Evolutionary conservation across 1,140 invertebrate species (phyloP), one percentile per base, ranked within the genome.

Genomic region (Drosophila setifemur): DNA sequence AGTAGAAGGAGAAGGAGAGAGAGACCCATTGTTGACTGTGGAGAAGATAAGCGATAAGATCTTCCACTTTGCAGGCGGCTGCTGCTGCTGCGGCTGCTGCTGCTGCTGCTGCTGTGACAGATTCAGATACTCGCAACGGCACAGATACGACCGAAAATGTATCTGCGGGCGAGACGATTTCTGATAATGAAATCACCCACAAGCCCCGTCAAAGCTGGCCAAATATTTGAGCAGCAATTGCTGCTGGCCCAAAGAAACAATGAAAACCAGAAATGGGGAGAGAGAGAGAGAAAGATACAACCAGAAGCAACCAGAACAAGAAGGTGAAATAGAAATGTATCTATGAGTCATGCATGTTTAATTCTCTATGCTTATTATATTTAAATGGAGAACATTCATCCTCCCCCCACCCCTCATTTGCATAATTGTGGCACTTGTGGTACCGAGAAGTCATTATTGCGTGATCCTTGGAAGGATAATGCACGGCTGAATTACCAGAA

Each of bases 211-310:
- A 69, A 58, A 60, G 53, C 66, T 74, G 39, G 50, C 64, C 54
- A 81, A 81, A 81, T 75, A 79, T 75, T 81, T 74, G 40, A 79
- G 44, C 47, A 53, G 64, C 71, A 58, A 73, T 76, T 68, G 42
- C 35, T 28, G 31, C 14, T 47, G 23, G 29, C 2, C 3, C n/a
- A 47, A n/a, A 18, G 28, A 12, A n/a, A 18, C 28, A 12, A 28
- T 19, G 2, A 18, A 25, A 19, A 19, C 16, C 8, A 28, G 4
- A 2, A 8, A 8, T n/a, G n/a, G n/a, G n/a, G n/a, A n/a, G n/a
- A n/a, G n/a, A n/a, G n/a, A n/a, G n/a, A n/a, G n/a, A n/a, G n/a
- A n/a, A n/a, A n/a, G n/a, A n/a, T n/a, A n/a, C n/a, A n/a, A n/a
- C n/a, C n/a, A n/a, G n/a, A n/a, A n/a, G n/a, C n/a, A n/a, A n/a